Percentiles rank a stretch among this genome's conserved stretches.
phyloP scores from a whole-genome alignment of 2,888 invertebrate genomes.

The Melanargia galathea region DNA sequence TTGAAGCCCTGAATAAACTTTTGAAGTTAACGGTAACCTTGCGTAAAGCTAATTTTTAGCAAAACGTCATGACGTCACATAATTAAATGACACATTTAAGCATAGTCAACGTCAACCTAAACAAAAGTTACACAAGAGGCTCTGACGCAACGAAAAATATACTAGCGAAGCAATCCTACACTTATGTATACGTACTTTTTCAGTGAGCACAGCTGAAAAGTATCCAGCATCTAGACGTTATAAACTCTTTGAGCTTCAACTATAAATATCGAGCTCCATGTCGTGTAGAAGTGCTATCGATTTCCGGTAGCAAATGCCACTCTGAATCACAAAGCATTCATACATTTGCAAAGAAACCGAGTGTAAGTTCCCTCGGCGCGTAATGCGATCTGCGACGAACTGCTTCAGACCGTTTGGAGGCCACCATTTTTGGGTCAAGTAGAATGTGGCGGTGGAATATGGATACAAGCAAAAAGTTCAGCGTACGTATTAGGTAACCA shows the following conservation, averaged over 20 bases:
- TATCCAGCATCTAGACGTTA: neutral
- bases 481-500: too few species aligned
- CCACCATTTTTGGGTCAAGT: slow-evolving; percentile 38
- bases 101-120: too few species aligned
- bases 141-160: too few species aligned
- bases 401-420: slow-evolving; percentile 25
- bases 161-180: too few species aligned
- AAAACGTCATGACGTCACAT: too few species aligned
- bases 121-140: too few species aligned
- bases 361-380: slow-evolving; percentile 31
- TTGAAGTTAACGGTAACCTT: too few species aligned
- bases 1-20: too few species aligned
- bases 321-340: slow-evolving; percentile 32
- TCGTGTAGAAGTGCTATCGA: slow-evolving; percentile 21
- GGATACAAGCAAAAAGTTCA: too few species aligned
- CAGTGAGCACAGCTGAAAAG: neutral
- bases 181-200: neutral
- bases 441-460: slow-evolving; percentile 22
- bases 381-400: slow-evolving; percentile 32
- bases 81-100: too few species aligned
- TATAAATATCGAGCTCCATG: slow-evolving; percentile 14
- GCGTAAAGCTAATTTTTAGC: too few species aligned
- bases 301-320: slow-evolving; percentile 26
- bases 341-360: slow-evolving; percentile 34
- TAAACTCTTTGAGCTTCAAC: neutral